phyloP scores from a whole-genome alignment of 2,797 vertebrate genomes.

The Sebastes taczanowskii region DNA sequence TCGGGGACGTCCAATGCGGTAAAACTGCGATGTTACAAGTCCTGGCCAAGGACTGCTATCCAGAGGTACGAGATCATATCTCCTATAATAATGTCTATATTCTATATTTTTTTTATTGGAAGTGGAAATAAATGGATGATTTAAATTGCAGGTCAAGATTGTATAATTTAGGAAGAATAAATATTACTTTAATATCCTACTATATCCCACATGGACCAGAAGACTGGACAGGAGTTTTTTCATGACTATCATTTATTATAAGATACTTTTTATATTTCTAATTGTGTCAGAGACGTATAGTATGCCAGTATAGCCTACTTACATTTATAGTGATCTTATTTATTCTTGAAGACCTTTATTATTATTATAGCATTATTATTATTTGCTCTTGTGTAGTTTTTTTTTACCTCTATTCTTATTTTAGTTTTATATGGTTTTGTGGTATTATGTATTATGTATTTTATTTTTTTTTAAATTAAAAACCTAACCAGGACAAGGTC shows the following conservation, averaged over 20 bases:
- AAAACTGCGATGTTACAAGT: constrained; percentile 98
- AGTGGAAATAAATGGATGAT: not conserved
- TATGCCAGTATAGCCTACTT: not conserved
- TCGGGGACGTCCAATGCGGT: constrained; percentile 96
- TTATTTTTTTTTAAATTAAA: no score
- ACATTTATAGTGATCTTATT: not conserved
- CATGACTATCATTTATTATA: not conserved
- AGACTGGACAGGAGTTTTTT: not conserved
- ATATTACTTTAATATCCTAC: not conserved
- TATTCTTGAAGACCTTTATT: not conserved
- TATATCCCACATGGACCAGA: not conserved
- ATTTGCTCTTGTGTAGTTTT: not conserved
- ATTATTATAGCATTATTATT: not conserved
- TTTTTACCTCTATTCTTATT: not conserved
- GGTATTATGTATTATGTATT: no score
- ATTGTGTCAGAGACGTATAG: not conserved
- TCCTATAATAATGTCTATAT: not conserved
- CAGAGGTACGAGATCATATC: constrained; percentile 87
- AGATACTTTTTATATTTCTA: not conserved
- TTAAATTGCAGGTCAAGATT: not conserved
- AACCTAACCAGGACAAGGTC: no score
- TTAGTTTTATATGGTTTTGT: not conserved
- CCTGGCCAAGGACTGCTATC: constrained; percentile 94
- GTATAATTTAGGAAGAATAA: not conserved
- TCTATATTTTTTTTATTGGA: not conserved